Conservation (phyloP, 2,888 invertebrate genomes). For the Acleris literana region DNA sequence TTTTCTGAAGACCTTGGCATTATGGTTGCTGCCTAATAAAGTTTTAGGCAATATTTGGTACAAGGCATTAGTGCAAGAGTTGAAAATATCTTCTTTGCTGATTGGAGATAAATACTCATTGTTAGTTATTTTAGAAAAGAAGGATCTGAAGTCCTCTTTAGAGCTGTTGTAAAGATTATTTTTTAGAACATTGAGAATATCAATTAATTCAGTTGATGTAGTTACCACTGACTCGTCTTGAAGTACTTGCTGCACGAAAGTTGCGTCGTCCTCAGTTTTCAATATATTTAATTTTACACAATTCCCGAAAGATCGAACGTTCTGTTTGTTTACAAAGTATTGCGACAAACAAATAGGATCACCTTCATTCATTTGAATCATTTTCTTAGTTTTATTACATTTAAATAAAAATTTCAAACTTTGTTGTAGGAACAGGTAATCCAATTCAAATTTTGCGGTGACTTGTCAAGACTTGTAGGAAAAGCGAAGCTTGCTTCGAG, state of each 20-base stretch:
- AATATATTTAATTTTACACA: slow-evolving; percentile 55
- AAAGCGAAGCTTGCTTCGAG: slow-evolving; percentile 2
- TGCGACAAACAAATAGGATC: slow-evolving; percentile 62
- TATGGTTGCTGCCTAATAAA: slow-evolving; percentile 62
- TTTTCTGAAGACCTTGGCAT: slow-evolving; percentile 62
- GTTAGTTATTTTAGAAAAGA: slow-evolving; percentile 47
- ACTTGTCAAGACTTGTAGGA: slow-evolving; percentile 59
- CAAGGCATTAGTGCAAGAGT: slow-evolving; percentile 55
- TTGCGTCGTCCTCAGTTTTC: slow-evolving; percentile 47
- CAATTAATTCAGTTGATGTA: slow-evolving; percentile 48
- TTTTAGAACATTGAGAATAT: slow-evolving; percentile 51
- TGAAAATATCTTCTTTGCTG: slow-evolving; percentile 57
- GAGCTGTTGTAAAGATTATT: slow-evolving; percentile 53
- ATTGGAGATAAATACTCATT: slow-evolving; percentile 48
- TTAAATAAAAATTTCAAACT: neutral
- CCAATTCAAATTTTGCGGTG: slow-evolving; percentile 56
- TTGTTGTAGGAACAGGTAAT: neutral
- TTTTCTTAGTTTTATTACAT: neutral
- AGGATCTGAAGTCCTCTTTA: slow-evolving; percentile 62
- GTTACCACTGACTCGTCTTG: slow-evolving; percentile 49
- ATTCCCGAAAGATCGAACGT: slow-evolving; percentile 66
- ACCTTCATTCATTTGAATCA: slow-evolving; percentile 8
- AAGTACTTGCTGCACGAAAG: slow-evolving; percentile 51
- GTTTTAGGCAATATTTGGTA: slow-evolving; percentile 61
- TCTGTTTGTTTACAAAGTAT: slow-evolving; percentile 71